Conservation (phyloP, 2,888 invertebrate genomes). For the Sycophila texana region DNA sequence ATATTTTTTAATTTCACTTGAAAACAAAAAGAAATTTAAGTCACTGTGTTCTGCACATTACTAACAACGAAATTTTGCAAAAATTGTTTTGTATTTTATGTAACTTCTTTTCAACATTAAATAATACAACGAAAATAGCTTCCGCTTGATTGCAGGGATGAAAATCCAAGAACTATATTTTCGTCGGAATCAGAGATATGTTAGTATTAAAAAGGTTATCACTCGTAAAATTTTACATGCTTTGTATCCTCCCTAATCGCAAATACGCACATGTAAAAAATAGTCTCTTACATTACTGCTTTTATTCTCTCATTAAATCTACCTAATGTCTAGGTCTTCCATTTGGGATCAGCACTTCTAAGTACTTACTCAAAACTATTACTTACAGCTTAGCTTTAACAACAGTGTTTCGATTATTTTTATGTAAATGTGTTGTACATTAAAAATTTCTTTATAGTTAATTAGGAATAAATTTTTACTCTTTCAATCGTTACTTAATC, state of each 20-base stretch:
- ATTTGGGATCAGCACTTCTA: conserved; percentile 39
- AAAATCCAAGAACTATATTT: not conserved
- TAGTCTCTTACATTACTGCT: conserved; percentile 22
- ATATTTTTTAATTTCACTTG: too few relatives aligned
- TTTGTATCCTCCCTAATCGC: not conserved
- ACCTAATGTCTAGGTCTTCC: not conserved
- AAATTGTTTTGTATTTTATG: too few relatives aligned
- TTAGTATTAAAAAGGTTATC: conserved; percentile 27
- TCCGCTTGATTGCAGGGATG: too few relatives aligned
- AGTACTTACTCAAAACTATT: conserved; percentile 23
- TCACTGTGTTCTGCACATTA: too few relatives aligned
- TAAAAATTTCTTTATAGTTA: too few relatives aligned
- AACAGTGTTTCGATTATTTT: not conserved
- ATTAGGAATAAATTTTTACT: too few relatives aligned
- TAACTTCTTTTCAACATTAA: too few relatives aligned
- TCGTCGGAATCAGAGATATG: conserved; percentile 21
- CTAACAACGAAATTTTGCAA: too few relatives aligned
- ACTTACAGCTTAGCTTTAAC: not conserved
- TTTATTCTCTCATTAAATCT: not conserved
- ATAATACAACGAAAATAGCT: too few relatives aligned
- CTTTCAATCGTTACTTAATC: not conserved
- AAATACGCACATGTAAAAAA: conserved; percentile 35
- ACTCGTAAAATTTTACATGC: not conserved
- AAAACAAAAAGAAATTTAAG: too few relatives aligned
- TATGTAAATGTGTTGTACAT: too few relatives aligned